These are phyloP conservation scores for Stramonita haemastoma DNA, from an alignment of 2,888 invertebrate species.

Conservation along the genomic window DNA sequence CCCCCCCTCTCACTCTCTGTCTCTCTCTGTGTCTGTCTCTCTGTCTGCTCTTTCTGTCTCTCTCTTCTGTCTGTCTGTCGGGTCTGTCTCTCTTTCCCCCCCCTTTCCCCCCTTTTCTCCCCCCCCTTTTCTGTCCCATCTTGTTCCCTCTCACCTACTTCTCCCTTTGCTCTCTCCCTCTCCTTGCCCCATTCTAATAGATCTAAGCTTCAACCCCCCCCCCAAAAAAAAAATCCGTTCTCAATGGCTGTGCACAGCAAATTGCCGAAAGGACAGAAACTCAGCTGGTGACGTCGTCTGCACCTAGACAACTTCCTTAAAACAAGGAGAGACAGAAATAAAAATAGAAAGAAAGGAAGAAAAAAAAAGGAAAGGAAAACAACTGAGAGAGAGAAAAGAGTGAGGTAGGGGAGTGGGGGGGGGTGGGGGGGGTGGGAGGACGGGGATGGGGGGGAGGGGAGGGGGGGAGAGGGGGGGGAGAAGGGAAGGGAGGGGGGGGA, in stretches of 20 bases:
- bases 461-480: neutral
- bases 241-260: no score
- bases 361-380: no score
- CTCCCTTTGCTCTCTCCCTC: neutral
- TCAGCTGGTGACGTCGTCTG: no score
- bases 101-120: neutral
- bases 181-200: no score
- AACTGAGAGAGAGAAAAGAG: neutral
- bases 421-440: neutral
- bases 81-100: neutral
- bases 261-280: no score
- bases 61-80: no score
- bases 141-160: neutral
- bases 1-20: no score
- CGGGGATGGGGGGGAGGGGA: neutral
- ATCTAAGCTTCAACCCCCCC: no score
- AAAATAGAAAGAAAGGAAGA: no score
- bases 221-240: no score
- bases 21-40: no score
- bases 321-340: neutral
- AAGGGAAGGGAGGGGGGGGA: neutral
- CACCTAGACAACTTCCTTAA: neutral
- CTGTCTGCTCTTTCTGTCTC: no score
- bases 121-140: neutral
- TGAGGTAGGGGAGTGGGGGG: neutral